Base-by-base conservation (phyloP, 2,113 vertebrate genomes). In the Eleginops maclovinus region DNA sequence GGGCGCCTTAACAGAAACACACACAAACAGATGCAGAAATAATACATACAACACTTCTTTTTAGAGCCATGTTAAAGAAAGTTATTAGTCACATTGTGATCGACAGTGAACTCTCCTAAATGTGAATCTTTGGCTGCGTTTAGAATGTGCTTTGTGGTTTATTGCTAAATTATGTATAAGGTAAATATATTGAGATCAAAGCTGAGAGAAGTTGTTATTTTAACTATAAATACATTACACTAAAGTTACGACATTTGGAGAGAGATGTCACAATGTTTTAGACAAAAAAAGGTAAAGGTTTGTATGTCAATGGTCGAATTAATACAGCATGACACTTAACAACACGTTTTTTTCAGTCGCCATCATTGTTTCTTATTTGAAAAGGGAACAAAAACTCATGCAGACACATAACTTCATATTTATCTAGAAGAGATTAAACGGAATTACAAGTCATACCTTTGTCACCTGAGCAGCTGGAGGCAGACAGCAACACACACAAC, bases 381-480 rank as follows among this genome's bases (percentile, higher is more conserved):
- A 28, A n/a, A 4, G 16, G 19, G 19, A 28, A 43, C 15, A 47
- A 3, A 43, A 28, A 43, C 5, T 47, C 3, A 51, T 13, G 19
- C 26, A 61, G 8, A 46, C 2, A 21, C 9, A 31, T 1, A 74
- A 10, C 4, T 50, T 5, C 9, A 21, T 26, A 19, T 31, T 8
- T 43, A 68, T 58, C 12, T 47, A 41, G 55, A 2, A 26, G 40
- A 47, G 16, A 50, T 10, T n/a, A 0, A 41, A 49, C 1, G 49
- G 11, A 54, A 70, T 26, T 63, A 56, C 17, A 54, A 2, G 31
- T 17, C 22, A 71, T 82, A 88, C 87, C 84, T 74, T 73, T 66
- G 53, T 74, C 17, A 63, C 74, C 77, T 9, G 64, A 79, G 56
- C 79, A 89, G 68, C 72, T 41, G 40, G 26, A 24, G 15, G 56